Evolutionary conservation across 2,888 invertebrate species (phyloP), one percentile per base, ranked within the genome.

Genomic region (Amblyteles armatorius): DNA sequence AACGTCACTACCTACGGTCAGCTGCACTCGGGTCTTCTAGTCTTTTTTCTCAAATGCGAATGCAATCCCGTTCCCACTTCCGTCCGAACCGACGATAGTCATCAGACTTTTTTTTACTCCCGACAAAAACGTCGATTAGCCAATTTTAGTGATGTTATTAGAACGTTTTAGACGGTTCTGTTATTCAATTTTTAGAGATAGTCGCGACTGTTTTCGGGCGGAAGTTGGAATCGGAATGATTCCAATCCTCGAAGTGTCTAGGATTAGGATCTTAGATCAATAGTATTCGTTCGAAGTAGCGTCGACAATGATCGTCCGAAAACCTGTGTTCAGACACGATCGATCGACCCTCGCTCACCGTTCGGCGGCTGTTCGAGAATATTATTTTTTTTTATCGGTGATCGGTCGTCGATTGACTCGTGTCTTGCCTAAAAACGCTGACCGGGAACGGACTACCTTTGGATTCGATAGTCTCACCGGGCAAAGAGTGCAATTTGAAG

Each of bases 21-120:
- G 92, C 91, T 91, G 93, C 93, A 91, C 91, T 90, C 92, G 93
- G 93, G 93, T 93, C 93, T 93, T 77, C 90, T 93, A 93, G 93
- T 93, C 91, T 88, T 92, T 91, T 90, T 89, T 89, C 76, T 82
- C 85, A 82, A 36, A 33, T 60, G 82, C 57, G 72, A 82, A 82
- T 67, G 76, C 67, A 74, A 44, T 29, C 55, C 74, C 55, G 57
- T 83, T 85, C 60, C 60, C 50, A 85, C 82, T 82, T 83, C 72
- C 85, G 82, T 76, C 79, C 82, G 52, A 83, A 83, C 44, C 67
- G 63, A 83, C 82, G 72, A 48, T 36, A 79, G 79, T 85, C 79
- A 5, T 13, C 5, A 1, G 76, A 82, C 79, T 57, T 44, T 44
- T 68, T 67, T 33, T 67, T 78, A 7, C 44, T 3, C 11, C 44